phyloP scores from a whole-genome alignment of 1,140 invertebrate species.

The Macrosteles quadrilineatus region DNA sequence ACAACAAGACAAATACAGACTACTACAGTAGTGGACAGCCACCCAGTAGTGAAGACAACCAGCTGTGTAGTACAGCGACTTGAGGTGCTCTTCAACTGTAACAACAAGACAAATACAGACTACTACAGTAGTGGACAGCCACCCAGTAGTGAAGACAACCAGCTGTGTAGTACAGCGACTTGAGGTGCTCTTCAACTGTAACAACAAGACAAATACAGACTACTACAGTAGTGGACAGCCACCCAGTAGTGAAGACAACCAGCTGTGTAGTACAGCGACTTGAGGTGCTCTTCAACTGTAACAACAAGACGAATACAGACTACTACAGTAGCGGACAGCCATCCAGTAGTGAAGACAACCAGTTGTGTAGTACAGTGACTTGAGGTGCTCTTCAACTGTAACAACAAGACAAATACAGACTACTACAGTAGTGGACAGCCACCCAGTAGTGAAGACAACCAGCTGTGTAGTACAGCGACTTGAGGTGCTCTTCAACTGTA shows the following conservation, averaged over 20 bases:
- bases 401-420: slow-evolving; percentile 59
- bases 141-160: slow-evolving; percentile 90
- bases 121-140: slow-evolving; percentile 92
- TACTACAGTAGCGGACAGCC: slow-evolving; percentile 92
- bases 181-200: slow-evolving; percentile 72
- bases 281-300: slow-evolving; percentile 72
- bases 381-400: slow-evolving; percentile 72
- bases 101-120: slow-evolving; percentile 61
- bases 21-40: slow-evolving; percentile 92
- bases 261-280: slow-evolving; percentile 80
- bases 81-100: slow-evolving; percentile 72
- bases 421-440: slow-evolving; percentile 92
- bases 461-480: slow-evolving; percentile 80
- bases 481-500: slow-evolving; percentile 72
- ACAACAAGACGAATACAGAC: slow-evolving; percentile 59
- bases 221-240: slow-evolving; percentile 92
- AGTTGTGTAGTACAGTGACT: slow-evolving; percentile 80
- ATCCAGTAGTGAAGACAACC: slow-evolving; percentile 90
- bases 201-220: slow-evolving; percentile 61
- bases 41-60: slow-evolving; percentile 90
- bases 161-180: slow-evolving; percentile 80
- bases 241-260: slow-evolving; percentile 90
- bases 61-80: slow-evolving; percentile 80
- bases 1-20: slow-evolving; percentile 61
- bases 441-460: slow-evolving; percentile 90